phyloP scores from a whole-genome alignment of 2,888 invertebrate genomes.

The Callimorpha dominula region DNA sequence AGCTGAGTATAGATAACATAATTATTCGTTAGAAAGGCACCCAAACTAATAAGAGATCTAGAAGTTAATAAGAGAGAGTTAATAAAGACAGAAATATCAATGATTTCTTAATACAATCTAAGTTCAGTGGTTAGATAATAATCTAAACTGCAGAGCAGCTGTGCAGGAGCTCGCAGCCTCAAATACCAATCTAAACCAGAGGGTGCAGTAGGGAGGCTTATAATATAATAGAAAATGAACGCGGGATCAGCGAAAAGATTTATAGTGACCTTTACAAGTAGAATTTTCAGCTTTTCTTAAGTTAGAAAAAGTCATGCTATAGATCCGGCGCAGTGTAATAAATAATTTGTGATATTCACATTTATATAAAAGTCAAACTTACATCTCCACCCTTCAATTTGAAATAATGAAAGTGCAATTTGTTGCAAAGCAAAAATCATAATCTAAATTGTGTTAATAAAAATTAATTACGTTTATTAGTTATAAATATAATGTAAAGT shows the following conservation, averaged over 20 bases:
- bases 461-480: too few species aligned
- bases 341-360: neutral
- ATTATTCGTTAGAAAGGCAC: too few species aligned
- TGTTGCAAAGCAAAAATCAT: too few species aligned
- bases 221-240: conserved; percentile 5
- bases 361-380: neutral
- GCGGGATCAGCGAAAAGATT: neutral
- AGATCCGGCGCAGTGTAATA: neutral
- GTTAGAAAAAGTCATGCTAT: neutral
- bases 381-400: neutral
- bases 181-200: conserved; percentile 16
- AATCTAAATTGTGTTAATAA: too few species aligned
- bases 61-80: neutral
- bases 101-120: neutral
- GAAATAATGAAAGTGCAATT: too few species aligned
- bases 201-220: conserved; percentile 6
- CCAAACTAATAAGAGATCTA: neutral
- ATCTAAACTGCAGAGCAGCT: conserved; percentile 18
- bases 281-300: neutral
- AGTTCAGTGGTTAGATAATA: conserved; percentile 14
- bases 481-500: too few species aligned
- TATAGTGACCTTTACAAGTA: neutral
- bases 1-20: neutral
- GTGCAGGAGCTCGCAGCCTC: conserved; percentile 4
- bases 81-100: neutral